phyloP scores from a whole-genome alignment of 2,888 invertebrate genomes.

The Nycteola revayana region DNA sequence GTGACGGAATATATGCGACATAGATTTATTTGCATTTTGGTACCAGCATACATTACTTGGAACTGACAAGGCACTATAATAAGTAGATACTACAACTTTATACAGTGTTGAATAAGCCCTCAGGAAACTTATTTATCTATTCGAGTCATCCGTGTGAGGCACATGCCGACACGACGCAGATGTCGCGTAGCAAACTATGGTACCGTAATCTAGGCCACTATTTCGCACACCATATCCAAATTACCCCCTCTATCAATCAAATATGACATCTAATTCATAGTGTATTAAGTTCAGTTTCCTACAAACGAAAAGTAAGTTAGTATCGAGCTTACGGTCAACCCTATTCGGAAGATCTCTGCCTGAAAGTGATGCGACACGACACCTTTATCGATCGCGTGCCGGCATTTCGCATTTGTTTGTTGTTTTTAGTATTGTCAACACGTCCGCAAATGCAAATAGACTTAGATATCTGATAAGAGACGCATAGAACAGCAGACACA shows the following conservation, averaged over 20 bases:
- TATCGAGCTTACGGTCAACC: constrained; percentile 39
- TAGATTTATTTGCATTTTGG: too few relatives aligned
- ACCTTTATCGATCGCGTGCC: constrained; percentile 54
- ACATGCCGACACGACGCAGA: constrained; percentile 54
- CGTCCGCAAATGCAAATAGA: constrained; percentile 6
- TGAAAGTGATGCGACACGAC: constrained; percentile 53
- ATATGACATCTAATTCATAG: constrained; percentile 4
- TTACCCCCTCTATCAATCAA: constrained; percentile 5
- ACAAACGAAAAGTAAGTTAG: constrained; percentile 3
- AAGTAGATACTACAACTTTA: too few relatives aligned
- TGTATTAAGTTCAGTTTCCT: constrained; percentile 9
- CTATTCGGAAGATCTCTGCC: constrained; percentile 56
- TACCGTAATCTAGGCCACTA: constrained; percentile 54
- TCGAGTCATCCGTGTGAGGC: constrained; percentile 56
- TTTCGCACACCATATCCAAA: constrained; percentile 38
- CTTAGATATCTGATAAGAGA: too few relatives aligned
- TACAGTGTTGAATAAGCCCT: constrained; percentile 20
- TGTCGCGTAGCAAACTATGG: constrained; percentile 39
- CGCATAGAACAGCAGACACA: too few relatives aligned
- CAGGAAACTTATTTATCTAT: constrained; percentile 64
- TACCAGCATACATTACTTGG: too few relatives aligned
- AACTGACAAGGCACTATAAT: too few relatives aligned
- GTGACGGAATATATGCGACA: too few relatives aligned
- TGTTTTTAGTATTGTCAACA: constrained; percentile 5
- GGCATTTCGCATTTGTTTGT: constrained; percentile 33